Base-by-base conservation (phyloP, 2,888 invertebrate species). In the Drosophila nigricruria region DNA sequence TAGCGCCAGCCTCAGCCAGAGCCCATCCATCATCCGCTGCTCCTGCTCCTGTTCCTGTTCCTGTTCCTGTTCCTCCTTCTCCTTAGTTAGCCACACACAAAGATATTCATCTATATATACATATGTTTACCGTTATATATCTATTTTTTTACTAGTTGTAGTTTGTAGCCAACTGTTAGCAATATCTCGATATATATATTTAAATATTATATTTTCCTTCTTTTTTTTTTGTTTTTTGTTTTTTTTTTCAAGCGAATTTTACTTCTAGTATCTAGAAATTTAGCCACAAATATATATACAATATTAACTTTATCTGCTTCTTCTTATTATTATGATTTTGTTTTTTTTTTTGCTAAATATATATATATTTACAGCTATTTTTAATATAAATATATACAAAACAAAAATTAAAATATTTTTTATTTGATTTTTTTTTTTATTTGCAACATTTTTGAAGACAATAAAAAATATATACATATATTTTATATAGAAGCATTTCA, bases 191-290 rank as follows among this genome's bases (percentile, higher is more conserved):
- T 27, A 36, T 34, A 50, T 30, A 30, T 53, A 43, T 27, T 45
- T 57, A 30, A 14, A 58, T 36, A 43, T 43, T n/a, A 20, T 25
- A 27, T 36, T 34, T 34, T 56, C 6, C 14, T 10, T 32, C 6
- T 0, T 9, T 3, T 43, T 43, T 50, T 50, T 47, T 30, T 10
- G 18, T 45, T 10, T 53, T 58, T 38, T 43, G 30, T 27, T 42
- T 25, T 53, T 25, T 53, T 54, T 4, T 14, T 9, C 16, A 47
- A 30, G 27, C 56, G 27, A 18, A 45, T 43, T 79, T 54, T 79
- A 59, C 76, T 77, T 77, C 77, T 77, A 79, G 77, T 79, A 77
- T 77, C 77, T 77, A 77, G 77, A 77, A 75, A 67, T 58, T 60
- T 75, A 64, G 75, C 45, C 70, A 43, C 58, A 77, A 57, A 34